Base-by-base conservation (phyloP, 2,113 vertebrate genomes). In the Osmerus mordax region DNA sequence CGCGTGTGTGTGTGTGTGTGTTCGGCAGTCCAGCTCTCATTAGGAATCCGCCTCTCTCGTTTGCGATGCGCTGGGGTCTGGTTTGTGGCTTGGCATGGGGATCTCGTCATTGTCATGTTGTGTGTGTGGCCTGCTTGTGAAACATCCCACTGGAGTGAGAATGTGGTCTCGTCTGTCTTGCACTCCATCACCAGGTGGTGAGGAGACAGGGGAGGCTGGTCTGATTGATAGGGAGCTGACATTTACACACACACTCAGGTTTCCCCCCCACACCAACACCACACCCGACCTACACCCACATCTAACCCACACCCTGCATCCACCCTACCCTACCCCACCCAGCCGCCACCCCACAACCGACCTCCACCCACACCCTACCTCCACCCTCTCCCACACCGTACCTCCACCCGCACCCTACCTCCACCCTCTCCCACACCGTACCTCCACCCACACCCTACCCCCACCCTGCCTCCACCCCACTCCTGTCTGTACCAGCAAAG, bases 61-160 rank as follows among this genome's bases (percentile, higher is more conserved):
- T 69, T 60, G 12, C 58, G 74, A 69, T 84, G 83, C 78, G 83
- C 47, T 67, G 79, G 15, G 53, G 69, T n/a, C 28, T 80, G 29
- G 73, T 72, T 18, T 29, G 58, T 67, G 60, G 73, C 84, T 87
- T 82, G 78, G 83, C 81, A 84, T 84, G 85, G 47, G 51, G 68
- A 73, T 74, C 4, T 78, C 52, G 77, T 89, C 84, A 81, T 81
- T 85, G 81, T 72, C 79, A 69, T 76, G 75, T 77, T 78, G 70
- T 72, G 64, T 80, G 75, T 78, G 78, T 54, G 32, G 18, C 54
- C 63, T 47, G 54, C 55, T 11, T 61, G 59, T 19, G 54, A 69
- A 69, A 32, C 68, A 47, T 60, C 4, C 16, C 55, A n/a, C 14
- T 64, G 41, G 65, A 32, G 3, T 64, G 53, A 69, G 18, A 69